These are phyloP conservation scores for Trichechus manatus DNA, from an alignment of 2,113 vertebrate species.

Conservation along the genomic window DNA sequence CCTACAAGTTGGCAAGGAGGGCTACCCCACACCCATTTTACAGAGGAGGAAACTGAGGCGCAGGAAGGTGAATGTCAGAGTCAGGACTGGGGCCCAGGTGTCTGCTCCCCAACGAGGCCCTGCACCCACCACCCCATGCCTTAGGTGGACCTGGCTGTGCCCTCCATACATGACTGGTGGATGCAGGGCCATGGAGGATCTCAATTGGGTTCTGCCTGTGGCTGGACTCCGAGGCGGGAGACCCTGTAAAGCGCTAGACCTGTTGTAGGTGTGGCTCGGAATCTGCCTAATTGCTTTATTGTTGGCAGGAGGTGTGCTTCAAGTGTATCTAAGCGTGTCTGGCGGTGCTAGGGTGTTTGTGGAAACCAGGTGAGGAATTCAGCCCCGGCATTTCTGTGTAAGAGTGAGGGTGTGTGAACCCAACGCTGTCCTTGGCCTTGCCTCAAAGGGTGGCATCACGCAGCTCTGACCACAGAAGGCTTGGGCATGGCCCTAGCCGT, in stretches of 20 bases:
- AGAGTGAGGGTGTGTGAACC: accelerated
- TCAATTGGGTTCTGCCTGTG: neutral
- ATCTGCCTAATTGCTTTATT: neutral
- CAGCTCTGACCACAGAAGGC: neutral
- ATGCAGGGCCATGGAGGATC: too few relatives aligned
- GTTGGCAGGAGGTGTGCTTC: neutral
- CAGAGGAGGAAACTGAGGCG: too few relatives aligned
- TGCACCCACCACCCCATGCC: too few relatives aligned
- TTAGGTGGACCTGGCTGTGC: neutral
- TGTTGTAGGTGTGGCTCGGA: accelerated
- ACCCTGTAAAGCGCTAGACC: neutral
- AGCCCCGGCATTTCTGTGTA: neutral
- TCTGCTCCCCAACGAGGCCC: neutral
- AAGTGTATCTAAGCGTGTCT: accelerated
- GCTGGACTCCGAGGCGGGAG: neutral
- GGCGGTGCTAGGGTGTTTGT: neutral
- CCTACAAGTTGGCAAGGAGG: neutral
- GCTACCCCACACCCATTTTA: neutral
- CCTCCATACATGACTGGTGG: too few relatives aligned
- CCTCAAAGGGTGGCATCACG: neutral
- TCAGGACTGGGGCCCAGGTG: neutral
- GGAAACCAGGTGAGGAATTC: neutral
- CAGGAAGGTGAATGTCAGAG: neutral
- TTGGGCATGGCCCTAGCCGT: neutral
- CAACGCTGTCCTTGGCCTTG: neutral